Evolutionary conservation across 2,888 invertebrate genomes (phyloP), one percentile per base, ranked within the genome.

Genomic region (Metalampra italica): DNA sequence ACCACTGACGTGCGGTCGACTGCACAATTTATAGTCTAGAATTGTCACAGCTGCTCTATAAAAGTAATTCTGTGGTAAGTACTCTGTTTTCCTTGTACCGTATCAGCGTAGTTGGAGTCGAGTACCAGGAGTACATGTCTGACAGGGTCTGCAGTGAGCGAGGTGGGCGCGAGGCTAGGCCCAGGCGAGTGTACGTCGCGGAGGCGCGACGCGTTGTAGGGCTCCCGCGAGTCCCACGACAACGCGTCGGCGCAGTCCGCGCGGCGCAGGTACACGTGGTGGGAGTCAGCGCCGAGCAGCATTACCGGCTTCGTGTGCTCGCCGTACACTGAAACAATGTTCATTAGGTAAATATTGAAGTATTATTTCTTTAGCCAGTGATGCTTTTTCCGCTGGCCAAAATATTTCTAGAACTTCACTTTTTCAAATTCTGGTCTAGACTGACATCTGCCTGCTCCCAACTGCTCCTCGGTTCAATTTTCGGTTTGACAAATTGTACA

Each of bases 21-120:
- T n/a, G n/a, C n/a, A n/a, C n/a, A n/a, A n/a, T n/a, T n/a, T n/a
- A n/a, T n/a, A n/a, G n/a, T n/a, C n/a, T n/a, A n/a, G n/a, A n/a
- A n/a, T n/a, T n/a, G n/a, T 29, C 43, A 43, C 42, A 13, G 56
- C 51, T 75, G 64, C 45, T 68, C 61, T 58, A 75, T 62, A 52
- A 75, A 80, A 30, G 72, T 77, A 13, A 83, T 76, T 56, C 71
- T 76, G 56, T 83, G 83, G 49, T 78, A 79, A 7, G 78, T 77
- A 7, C 76, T 66, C 11, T 59, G 47, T 40, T 88, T 90, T 29
- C 82, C 83, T 42, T 87, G 80, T 47, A 92, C 81, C 51, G 87
- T 92, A 62, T 92, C 92, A 0, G 85, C 90, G 69, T 92, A 92
- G 62, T 92, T 92, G 9, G 92, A 91, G 62, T 93, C 92, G 2